Percentiles rank a stretch among this genome's conserved stretches.
phyloP scores from a whole-genome alignment of 2,888 invertebrate species.

The Parasteatoda lunata region DNA sequence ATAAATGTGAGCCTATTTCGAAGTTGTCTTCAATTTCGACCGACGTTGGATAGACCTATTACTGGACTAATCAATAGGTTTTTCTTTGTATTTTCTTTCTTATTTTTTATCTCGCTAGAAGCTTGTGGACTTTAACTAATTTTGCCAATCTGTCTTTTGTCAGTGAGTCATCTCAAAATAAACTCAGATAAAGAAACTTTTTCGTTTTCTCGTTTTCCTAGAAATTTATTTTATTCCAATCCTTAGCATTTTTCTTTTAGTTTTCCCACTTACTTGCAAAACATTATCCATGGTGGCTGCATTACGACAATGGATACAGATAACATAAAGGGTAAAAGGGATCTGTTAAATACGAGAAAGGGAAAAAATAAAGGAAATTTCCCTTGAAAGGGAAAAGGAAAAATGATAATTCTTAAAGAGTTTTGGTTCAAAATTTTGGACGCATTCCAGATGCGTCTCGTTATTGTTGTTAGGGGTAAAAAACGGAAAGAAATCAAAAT shows the following conservation, averaged over 20 bases:
- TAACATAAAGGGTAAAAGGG: conserved; percentile 30
- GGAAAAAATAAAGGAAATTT: not conserved
- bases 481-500: conserved; percentile 17
- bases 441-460: conserved; percentile 30
- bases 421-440: conserved; percentile 29
- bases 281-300: conserved; percentile 55
- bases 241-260: conserved; percentile 3
- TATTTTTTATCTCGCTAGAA: not conserved
- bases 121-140: conserved; percentile 32
- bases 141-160: conserved; percentile 41
- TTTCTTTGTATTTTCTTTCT: too few relatives aligned
- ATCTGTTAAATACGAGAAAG: conserved; percentile 41
- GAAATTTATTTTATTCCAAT: not conserved
- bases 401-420: conserved; percentile 43
- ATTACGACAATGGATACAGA: conserved; percentile 40
- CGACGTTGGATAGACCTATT: too few relatives aligned
- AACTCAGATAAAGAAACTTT: conserved; percentile 7
- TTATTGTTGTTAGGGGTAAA: conserved; percentile 33
- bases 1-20: too few relatives aligned
- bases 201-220: not conserved
- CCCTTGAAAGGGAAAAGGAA: conserved; percentile 9
- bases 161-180: conserved; percentile 12
- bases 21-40: too few relatives aligned
- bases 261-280: conserved; percentile 28
- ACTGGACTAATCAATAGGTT: too few relatives aligned